Evolutionary conservation across 1,140 invertebrate species (phyloP).

Genomic region (Drusus annulatus): DNA sequence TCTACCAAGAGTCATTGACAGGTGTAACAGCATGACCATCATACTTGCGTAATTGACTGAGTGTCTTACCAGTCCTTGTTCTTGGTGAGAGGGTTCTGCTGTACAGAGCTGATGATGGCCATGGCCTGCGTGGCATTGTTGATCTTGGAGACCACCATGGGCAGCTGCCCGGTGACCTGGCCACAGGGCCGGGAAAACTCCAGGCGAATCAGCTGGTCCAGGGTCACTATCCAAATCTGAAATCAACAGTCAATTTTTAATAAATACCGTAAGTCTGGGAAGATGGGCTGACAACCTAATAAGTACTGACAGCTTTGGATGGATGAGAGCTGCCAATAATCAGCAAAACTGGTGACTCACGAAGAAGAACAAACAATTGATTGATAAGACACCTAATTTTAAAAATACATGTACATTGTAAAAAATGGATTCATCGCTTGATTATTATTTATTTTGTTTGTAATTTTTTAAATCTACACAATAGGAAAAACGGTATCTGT

Average conservation of each 20-base stretch:
- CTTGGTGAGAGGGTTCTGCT: constrained; percentile 65
- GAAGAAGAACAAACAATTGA: too few species aligned
- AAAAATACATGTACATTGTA: too few species aligned
- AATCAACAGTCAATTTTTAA: constrained; percentile 38
- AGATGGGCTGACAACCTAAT: too few species aligned
- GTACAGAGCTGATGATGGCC: constrained; percentile 61
- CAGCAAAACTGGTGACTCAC: too few species aligned
- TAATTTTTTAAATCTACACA: too few species aligned
- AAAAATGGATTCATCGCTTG: too few species aligned
- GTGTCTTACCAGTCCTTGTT: constrained; percentile 64
- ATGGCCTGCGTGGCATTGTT: constrained; percentile 62
- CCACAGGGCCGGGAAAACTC: constrained; percentile 84
- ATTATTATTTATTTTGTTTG: too few species aligned
- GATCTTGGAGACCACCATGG: constrained; percentile 55
- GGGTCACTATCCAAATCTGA: constrained; percentile 89
- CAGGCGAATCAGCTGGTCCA: constrained; percentile 83
- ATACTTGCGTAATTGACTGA: background rate
- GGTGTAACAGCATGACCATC: too few species aligned
- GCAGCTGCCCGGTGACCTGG: constrained; percentile 73
- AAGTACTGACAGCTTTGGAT: too few species aligned
- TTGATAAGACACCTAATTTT: too few species aligned
- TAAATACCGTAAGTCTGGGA: background rate
- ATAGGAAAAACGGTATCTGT: too few species aligned
- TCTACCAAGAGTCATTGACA: background rate
- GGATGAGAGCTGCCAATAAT: too few species aligned